Evolutionary conservation across 2,888 invertebrate species (phyloP), one percentile per base, ranked within the genome.

Genomic region (Timandra comae): DNA sequence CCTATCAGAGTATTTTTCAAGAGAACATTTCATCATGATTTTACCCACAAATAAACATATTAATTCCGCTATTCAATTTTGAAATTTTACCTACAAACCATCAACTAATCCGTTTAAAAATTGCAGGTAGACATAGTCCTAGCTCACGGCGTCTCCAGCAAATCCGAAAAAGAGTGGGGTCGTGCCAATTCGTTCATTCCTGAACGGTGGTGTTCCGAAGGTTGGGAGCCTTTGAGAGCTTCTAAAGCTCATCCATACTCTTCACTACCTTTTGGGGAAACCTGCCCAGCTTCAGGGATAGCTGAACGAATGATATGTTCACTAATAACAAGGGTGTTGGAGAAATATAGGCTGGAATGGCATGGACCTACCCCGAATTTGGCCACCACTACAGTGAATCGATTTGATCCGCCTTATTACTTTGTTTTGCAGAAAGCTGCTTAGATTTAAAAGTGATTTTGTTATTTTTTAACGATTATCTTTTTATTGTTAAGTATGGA

Each of bases 261-360:
- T 0, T 77, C 73, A 0, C 49, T 68, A 48, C 85, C 84, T 0
- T 81, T 77, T 23, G 84, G 84, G 0, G 70, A 79, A 25, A 46
- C 56, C 11, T 85, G 84, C 16, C 84, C 84, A 4, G 81, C 71
- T 0, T 50, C 73, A 2, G 76, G 68, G 0, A 50, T 75, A 5
- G 69, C 72, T 0, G 59, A 58, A 4, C 62, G 63, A n/a, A 75
- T 81, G 65, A 53, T 84, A 1, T 49, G 68, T 0, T 54, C 71
- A 0, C 33, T 85, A 1, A 61, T 73, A 0, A 64, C 64, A 1
- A 58, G 71, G 29, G 62, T 84, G 0, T 38, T 82, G 1, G 77
- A 76, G 8, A 71, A 69, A 35, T 84, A 79, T 35, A 62, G 85
- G 11, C 41, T 85, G n/a, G 84, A 85, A 35, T 85, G 84, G 84